Evolutionary conservation across 2,797 vertebrate species (phyloP), one percentile per base, ranked within the genome.

Genomic region (Falco columbarius): DNA sequence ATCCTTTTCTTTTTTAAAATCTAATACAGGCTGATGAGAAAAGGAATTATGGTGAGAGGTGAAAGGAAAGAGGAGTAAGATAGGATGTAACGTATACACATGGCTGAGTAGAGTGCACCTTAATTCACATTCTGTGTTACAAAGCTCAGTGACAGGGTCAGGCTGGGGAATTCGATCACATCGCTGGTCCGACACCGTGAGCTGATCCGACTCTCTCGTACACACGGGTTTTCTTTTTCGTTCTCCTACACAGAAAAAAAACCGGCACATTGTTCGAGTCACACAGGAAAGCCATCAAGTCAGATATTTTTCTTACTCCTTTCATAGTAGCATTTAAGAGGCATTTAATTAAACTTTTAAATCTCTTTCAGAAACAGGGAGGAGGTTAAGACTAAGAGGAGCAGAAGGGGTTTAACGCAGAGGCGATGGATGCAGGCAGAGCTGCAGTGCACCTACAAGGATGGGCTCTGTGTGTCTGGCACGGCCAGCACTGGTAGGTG

Each of bases 161-260:
- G 99, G 99, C 80, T 98, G 98, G 51, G 98, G 97, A 52, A 98
- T 98, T 30, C 97, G 98, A 56, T 99, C 98, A 65, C 99, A 99
- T 96, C 99, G 98, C 97, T 99, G 99, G 98, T 99, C 99, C 4
- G 99, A 99, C 94, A 99, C 99, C 2, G 98, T 98, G 94, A 99
- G 98, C 77, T 99, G 98, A 96, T 99, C 99, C 0, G 98, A 99
- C 97, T 99, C 99, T 88, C 99, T 98, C 81, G 98, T 99, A 82
- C 99, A 99, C 77, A 99, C 91, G 34, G 98, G 98, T 90, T 99
- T 99, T 76, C 99, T 98, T 95, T 98, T 99, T 21, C 98, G 98
- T 93, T 99, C 99, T 81, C 99, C 99, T 99, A 90, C 63, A 32
- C 12, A 96, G 71, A 12, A 49, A 90, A 49, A 90, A 85, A 83